Evolutionary conservation across 2,797 vertebrate species (phyloP), one percentile per base, ranked within the genome.

Genomic region (Huso huso): DNA sequence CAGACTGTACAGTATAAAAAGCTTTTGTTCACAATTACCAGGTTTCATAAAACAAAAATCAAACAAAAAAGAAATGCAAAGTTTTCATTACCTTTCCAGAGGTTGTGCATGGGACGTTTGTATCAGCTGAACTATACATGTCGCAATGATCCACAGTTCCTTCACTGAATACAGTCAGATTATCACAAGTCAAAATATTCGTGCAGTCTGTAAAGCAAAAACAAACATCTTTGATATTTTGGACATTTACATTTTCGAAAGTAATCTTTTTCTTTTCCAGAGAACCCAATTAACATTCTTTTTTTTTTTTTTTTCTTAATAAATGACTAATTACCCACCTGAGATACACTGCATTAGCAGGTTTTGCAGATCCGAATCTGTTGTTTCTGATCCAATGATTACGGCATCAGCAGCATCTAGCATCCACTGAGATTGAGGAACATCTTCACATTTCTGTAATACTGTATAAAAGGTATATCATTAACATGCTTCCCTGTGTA

Each of bases 401-500:
- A 81, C 76, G 51, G 81, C 23, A 49, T 78, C 81, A 10, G 81
- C 77, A n/a, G 79, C 79, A 12, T 61, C 73, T 1, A 91, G 71
- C 66, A 83, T 66, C 63, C 94, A 49, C 11, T 81, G 77, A 3
- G 88, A 88, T 13, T 69, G 65, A 48, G 89, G 71, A 74, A 85
- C 79, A 50, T 61, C 76, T 74, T 93, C 88, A 77, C 96, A 97
- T 62, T 77, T 89, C 72, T 69, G 79, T 67, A 97, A 75, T 57
- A 87, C 95, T 96, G 57, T 37, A 71, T n/a, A 55, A 10, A 55
- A 4, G 10, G 37, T 37, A 37, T 37, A 37, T 37, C 37, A 37
- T 4, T 37, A 37, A 37, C 37, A 37, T 37, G 4, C 37, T 37
- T 37, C 37, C 37, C 37, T 37, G 37, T 37, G 37, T 58, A 48